These are phyloP conservation scores for Littorina saxatilis DNA, from an alignment of 1,140 invertebrate genomes.

Conservation along the genomic window DNA sequence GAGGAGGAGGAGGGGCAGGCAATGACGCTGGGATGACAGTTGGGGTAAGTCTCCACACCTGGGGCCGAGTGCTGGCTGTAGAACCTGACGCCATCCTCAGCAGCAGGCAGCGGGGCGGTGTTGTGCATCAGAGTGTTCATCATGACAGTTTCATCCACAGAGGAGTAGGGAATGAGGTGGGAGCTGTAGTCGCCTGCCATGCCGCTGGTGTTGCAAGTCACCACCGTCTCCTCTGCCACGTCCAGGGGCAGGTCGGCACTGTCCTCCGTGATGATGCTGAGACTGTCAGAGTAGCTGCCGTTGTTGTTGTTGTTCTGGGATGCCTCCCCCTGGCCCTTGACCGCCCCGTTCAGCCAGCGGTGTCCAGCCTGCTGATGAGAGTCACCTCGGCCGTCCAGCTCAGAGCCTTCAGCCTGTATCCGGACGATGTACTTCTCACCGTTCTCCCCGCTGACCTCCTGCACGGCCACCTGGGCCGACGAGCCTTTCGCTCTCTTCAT, in stretches of 20 bases:
- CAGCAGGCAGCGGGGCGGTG: background rate
- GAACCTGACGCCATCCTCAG: background rate
- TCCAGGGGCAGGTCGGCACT: background rate
- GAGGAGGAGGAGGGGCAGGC: background rate
- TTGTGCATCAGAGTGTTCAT: constrained; percentile 14
- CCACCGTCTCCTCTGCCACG: constrained; percentile 3
- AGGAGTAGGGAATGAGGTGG: background rate
- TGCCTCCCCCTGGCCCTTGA: background rate
- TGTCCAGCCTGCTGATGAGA: no score
- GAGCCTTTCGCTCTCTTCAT: no score
- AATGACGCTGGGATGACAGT: background rate
- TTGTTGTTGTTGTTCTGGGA: no score
- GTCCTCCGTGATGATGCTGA: background rate
- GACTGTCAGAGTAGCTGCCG: background rate
- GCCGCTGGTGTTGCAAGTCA: background rate
- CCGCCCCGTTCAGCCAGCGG: no score
- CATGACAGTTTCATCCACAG: constrained; percentile 5
- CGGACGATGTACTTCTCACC: no score
- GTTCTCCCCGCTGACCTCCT: no score
- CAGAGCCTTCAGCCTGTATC: no score
- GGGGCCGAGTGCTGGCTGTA: background rate
- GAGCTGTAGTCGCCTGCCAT: background rate
- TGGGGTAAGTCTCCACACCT: background rate
- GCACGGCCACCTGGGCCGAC: no score
- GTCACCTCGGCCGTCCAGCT: no score